Evolutionary conservation across 1,140 invertebrate species (phyloP), one percentile per base, ranked within the genome.

Genomic region (Psilanteris sp.): DNA sequence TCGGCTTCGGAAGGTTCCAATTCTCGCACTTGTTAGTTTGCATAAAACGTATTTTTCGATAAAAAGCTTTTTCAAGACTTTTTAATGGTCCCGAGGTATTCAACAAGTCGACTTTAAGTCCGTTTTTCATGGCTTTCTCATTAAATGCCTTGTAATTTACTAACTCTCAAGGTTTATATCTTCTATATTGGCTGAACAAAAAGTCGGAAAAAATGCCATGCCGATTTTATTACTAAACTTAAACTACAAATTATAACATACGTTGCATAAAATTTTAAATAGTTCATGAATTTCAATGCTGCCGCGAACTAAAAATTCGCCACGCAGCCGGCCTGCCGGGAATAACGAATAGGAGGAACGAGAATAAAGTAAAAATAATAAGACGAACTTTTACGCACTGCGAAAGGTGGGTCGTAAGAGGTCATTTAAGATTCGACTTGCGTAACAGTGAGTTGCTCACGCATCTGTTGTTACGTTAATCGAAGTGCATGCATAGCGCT

Each of bases 381-480:
- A 39, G 20, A 6, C 26, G 11, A 55, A 46, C 5, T 34, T 72
- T 62, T 62, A 62, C 29, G 39, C 37, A 15, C 27, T 16, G 22
- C 44, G 9, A 62, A 36, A 57, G 41, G 31, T 24, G 48, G 36
- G 44, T 61, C 52, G 61, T 37, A 54, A 66, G 44, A 59, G 54
- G 36, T 66, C 70, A 54, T 54, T 61, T 61, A 59, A 61, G 37
- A 66, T 61, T 59, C 46, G 50, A 54, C 44, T 74, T 74, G 61
- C 70, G 61, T 74, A 74, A 74, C 71, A 61, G 54, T 57, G 54
- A 61, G 71, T 46, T 74, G 61, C 71, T 67, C 71, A 74, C 71
- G 71, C 71, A 74, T 74, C 54, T 61, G 61, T 67, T 74, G 71
- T 67, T 67, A 67, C 61, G 61, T 66, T 74, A 61, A 74, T 74